Evolutionary conservation across 2,888 invertebrate species (phyloP).

Genomic region (Lacanobia oleracea): DNA sequence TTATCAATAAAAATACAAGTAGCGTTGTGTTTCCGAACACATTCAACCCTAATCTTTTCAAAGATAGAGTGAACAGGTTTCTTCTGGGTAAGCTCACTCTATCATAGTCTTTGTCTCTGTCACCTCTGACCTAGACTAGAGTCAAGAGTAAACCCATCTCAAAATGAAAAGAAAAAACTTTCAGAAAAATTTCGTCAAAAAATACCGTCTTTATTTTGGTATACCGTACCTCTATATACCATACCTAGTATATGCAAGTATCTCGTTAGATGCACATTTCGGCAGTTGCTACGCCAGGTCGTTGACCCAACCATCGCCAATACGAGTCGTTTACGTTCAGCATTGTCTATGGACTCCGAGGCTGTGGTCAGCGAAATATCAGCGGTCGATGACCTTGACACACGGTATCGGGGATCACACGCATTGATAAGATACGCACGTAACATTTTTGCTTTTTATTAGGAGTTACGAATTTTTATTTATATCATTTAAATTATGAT

Average conservation of each 20-base stretch:
- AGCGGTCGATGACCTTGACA: constrained; percentile 73
- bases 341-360: constrained; percentile 60
- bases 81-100: too few relatives aligned
- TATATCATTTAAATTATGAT: neutral
- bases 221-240: neutral
- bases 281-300: constrained; percentile 51
- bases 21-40: too few relatives aligned
- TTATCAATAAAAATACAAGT: too few relatives aligned
- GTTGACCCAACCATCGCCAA: constrained; percentile 52
- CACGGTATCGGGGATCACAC: constrained; percentile 72
- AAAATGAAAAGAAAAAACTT: neutral
- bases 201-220: neutral
- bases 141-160: too few relatives aligned
- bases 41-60: too few relatives aligned
- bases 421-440: constrained; percentile 68
- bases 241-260: constrained; percentile 35
- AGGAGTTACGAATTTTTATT: neutral
- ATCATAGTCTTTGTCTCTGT: too few relatives aligned
- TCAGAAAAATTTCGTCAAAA: neutral
- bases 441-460: neutral
- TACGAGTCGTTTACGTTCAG: constrained; percentile 59
- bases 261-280: constrained; percentile 59
- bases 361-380: constrained; percentile 70
- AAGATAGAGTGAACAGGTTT: too few relatives aligned
- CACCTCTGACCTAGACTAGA: too few relatives aligned